These are phyloP conservation scores for Scaptomyza polygonia DNA, from an alignment of 2,888 invertebrate species.

Conservation along the genomic window DNA sequence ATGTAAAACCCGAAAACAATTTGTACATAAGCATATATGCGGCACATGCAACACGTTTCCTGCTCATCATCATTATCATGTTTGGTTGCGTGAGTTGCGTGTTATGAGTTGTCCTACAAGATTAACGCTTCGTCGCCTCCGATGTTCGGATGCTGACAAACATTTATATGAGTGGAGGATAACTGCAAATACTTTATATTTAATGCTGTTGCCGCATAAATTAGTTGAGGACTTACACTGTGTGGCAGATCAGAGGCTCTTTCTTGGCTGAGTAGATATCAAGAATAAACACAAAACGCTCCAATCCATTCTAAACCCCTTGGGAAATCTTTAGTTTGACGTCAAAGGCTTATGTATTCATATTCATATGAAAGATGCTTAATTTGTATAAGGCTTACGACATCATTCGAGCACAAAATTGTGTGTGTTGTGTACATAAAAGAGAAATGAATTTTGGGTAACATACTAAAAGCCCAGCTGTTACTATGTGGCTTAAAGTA, in stretches of 20 bases:
- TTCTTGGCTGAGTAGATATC: constrained; percentile 8
- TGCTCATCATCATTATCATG: constrained; percentile 37
- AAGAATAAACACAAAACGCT: constrained; percentile 8
- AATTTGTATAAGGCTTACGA: neutral
- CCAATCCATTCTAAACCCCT: constrained; percentile 11
- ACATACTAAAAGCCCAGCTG: neutral
- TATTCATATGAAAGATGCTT: neutral
- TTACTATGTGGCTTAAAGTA: neutral
- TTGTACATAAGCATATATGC: constrained; percentile 26
- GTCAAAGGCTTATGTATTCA: neutral
- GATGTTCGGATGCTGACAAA: constrained; percentile 2
- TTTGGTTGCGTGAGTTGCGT: constrained; percentile 43
- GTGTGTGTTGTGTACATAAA: neutral
- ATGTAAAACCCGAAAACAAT: constrained; percentile 65
- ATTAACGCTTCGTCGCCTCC: neutral
- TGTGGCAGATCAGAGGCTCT: constrained; percentile 16
- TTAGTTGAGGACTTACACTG: constrained; percentile 58
- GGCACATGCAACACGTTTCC: constrained; percentile 68
- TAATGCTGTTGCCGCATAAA: constrained; percentile 57
- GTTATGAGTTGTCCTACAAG: constrained; percentile 44
- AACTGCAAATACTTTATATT: constrained; percentile 40
- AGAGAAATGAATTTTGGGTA: neutral
- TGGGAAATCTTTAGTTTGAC: constrained; percentile 3
- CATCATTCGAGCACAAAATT: neutral
- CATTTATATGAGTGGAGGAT: constrained; percentile 12